Evolutionary conservation across 2,113 vertebrate genomes (phyloP).

Genomic region (Malurus cyaneus): DNA sequence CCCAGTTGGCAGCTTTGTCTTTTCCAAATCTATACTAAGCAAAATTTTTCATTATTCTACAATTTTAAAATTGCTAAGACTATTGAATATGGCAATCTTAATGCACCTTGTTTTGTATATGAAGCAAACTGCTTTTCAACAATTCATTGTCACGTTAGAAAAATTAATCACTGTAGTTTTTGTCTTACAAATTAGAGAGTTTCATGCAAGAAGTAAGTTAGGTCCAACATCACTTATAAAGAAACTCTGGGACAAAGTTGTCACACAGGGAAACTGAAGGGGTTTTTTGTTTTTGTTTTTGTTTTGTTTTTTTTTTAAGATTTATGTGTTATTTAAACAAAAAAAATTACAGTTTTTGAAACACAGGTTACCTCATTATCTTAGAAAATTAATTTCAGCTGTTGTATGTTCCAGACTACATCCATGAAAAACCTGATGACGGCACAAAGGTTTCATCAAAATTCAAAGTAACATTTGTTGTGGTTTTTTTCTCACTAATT

Average conservation of each 20-base stretch:
- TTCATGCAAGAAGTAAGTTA: not conserved
- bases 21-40: not conserved
- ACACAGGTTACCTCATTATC: not conserved
- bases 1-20: not conserved
- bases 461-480: not conserved
- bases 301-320: not conserved
- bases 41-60: not conserved
- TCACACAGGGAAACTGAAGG: no score
- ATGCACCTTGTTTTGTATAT: slow-evolving; percentile 28
- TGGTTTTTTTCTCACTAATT: not conserved
- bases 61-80: slow-evolving; percentile 23
- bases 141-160: not conserved
- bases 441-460: not conserved
- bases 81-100: not conserved
- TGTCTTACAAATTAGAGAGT: slow-evolving; percentile 5
- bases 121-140: slow-evolving; percentile 17
- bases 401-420: not conserved
- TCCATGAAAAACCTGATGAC: not conserved
- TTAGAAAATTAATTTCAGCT: not conserved
- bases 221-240: not conserved
- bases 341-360: not conserved
- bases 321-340: not conserved
- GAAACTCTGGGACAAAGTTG: not conserved
- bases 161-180: slow-evolving; percentile 35
- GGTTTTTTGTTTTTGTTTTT: no score